Percentiles rank a stretch among this genome's conserved stretches.
Evolutionary conservation across 2,888 invertebrate species (phyloP).

Genomic region (Luperina nickerlii): DNA sequence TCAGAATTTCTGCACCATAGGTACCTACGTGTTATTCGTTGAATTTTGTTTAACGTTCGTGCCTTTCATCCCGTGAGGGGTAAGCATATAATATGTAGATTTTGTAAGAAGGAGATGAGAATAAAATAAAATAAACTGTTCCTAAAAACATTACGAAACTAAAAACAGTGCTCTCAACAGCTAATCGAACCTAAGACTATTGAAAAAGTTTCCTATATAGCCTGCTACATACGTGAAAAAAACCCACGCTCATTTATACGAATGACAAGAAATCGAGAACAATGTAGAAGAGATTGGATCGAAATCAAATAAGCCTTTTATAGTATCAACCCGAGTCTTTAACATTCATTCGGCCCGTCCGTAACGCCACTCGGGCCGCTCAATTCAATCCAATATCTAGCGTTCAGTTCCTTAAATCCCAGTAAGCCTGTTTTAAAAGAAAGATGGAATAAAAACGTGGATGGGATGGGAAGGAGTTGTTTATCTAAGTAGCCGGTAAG

Average conservation of each 20-base stretch:
- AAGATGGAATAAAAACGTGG: conserved; percentile 55
- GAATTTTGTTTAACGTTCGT: conserved; percentile 41
- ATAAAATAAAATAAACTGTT: not conserved
- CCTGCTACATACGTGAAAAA: conserved; percentile 19
- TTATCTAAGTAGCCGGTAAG: conserved; percentile 46
- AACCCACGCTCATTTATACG: conserved; percentile 47
- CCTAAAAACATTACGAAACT: not conserved
- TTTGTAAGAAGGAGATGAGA: not conserved
- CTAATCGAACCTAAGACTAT: conserved; percentile 6
- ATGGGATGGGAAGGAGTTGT: conserved; percentile 39
- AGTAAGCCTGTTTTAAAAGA: conserved; percentile 62
- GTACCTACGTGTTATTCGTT: conserved; percentile 41
- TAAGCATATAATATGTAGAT: not conserved
- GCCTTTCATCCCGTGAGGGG: conserved; percentile 7
- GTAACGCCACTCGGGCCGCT: conserved; percentile 44
- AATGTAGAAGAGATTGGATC: conserved; percentile 63
- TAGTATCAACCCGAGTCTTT: conserved; percentile 62
- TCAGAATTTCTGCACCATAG: conserved; percentile 42
- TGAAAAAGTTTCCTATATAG: conserved; percentile 2
- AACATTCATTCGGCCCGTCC: conserved; percentile 65
- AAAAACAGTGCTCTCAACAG: not conserved
- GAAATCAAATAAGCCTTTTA: conserved; percentile 68
- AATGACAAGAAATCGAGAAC: conserved; percentile 53
- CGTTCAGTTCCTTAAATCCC: conserved; percentile 64
- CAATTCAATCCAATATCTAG: conserved; percentile 63